Evolutionary conservation across 2,888 invertebrate species (phyloP).

Genomic region (Tortrix viridana): DNA sequence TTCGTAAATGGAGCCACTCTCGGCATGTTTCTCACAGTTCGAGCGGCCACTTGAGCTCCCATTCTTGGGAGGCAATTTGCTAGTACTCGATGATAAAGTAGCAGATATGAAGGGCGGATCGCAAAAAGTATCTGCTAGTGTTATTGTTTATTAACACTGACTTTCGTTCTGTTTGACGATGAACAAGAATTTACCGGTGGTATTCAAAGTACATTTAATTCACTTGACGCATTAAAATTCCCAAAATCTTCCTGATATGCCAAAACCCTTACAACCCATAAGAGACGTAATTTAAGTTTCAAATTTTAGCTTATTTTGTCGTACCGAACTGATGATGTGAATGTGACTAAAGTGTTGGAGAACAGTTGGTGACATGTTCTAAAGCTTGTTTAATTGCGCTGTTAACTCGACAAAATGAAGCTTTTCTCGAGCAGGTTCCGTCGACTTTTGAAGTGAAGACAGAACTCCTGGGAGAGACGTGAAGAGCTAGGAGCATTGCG

Average conservation of each 20-base stretch:
- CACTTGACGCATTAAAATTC: too few species aligned
- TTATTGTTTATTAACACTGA: background rate
- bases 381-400: background rate
- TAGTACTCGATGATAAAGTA: conserved; percentile 1
- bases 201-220: too few species aligned
- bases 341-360: too few species aligned
- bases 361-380: background rate
- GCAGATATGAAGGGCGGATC: background rate
- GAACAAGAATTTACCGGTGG: too few species aligned
- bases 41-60: conserved; percentile 33
- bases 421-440: conserved; percentile 50
- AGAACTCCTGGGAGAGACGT: conserved; percentile 75
- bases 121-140: background rate
- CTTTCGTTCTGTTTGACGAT: background rate
- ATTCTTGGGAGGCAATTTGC: conserved; percentile 11
- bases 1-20: conserved; percentile 56
- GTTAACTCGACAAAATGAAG: conserved; percentile 12
- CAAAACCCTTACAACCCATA: too few species aligned
- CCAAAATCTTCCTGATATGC: too few species aligned
- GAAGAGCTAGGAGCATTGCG: conserved; percentile 68
- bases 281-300: too few species aligned
- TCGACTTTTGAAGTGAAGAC: conserved; percentile 64
- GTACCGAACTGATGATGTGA: too few species aligned
- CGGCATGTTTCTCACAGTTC: conserved; percentile 46
- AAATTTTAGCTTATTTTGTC: too few species aligned